phyloP scores from a whole-genome alignment of 2,888 invertebrate species.

The Branchellion lobata region DNA sequence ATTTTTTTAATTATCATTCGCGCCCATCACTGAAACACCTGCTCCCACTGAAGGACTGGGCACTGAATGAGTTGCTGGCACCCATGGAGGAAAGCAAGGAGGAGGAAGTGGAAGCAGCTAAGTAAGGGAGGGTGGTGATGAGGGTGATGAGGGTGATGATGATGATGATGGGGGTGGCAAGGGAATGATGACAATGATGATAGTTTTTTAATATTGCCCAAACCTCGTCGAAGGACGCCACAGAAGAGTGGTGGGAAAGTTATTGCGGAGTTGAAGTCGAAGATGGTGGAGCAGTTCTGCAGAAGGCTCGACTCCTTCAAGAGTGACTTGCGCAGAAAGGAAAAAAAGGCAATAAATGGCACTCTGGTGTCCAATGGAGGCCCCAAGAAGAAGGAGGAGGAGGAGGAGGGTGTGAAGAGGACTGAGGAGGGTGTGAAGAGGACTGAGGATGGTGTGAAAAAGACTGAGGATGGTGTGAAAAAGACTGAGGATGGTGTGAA shows the following conservation, averaged over 20 bases:
- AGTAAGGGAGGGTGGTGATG: not conserved
- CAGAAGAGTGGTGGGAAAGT: not conserved
- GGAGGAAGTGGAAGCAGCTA: not conserved
- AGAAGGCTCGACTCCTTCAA: not conserved
- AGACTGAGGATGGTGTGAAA: not conserved
- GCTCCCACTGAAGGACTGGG: not conserved
- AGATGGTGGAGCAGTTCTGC: not conserved
- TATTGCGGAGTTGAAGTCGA: not conserved
- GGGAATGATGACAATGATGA: not conserved
- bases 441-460: not conserved
- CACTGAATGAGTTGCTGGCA: not conserved
- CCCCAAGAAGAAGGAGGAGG: too few species aligned
- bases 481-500: not conserved
- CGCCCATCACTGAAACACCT: too few species aligned
- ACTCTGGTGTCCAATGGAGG: too few species aligned
- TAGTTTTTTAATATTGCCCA: not conserved
- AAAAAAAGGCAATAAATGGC: too few species aligned
- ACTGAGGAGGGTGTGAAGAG: too few species aligned
- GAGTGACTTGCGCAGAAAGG: not conserved
- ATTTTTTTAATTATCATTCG: too few species aligned
- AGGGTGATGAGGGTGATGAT: not conserved
- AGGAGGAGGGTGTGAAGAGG: too few species aligned
- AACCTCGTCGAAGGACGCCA: not conserved
- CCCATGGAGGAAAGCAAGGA: not conserved
- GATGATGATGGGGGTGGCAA: not conserved